Conservation (phyloP, 1,140 invertebrate genomes). For the Cydia amplana region DNA sequence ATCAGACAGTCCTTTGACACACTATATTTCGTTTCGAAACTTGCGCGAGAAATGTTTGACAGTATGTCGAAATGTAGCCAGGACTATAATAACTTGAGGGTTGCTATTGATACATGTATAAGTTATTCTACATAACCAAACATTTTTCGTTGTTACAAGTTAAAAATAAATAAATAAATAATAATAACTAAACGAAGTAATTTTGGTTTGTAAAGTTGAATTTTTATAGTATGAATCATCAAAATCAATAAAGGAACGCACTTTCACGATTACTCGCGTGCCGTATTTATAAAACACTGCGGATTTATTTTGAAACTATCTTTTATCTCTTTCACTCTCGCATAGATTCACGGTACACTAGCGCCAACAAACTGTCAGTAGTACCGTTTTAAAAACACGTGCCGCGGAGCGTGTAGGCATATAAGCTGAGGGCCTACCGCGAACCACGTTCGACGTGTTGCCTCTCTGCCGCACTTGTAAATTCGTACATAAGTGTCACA, state of each 20-base stretch:
- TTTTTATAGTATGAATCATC: constrained; percentile 15
- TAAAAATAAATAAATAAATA: too few species aligned
- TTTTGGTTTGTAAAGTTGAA: too few species aligned
- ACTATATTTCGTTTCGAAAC: too few species aligned
- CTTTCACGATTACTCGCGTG: not conserved
- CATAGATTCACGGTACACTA: not conserved
- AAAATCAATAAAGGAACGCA: constrained; percentile 30
- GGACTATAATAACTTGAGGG: not conserved
- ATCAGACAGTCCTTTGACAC: too few species aligned
- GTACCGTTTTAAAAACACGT: constrained; percentile 26
- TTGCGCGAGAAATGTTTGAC: not conserved
- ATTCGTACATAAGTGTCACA: too few species aligned
- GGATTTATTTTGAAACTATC: constrained; percentile 18
- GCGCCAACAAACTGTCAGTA: constrained; percentile 1
- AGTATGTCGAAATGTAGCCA: not conserved
- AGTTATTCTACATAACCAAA: too few species aligned
- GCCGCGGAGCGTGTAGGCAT: constrained; percentile 3
- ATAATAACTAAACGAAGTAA: too few species aligned
- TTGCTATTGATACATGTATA: not conserved
- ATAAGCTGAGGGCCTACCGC: too few species aligned
- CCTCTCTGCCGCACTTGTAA: too few species aligned
- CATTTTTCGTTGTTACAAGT: too few species aligned
- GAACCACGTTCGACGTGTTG: too few species aligned
- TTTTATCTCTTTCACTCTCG: not conserved
- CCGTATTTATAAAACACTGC: constrained; percentile 14